Conservation (phyloP, 2,113 vertebrate genomes). For the Platysternon megacephalum region DNA sequence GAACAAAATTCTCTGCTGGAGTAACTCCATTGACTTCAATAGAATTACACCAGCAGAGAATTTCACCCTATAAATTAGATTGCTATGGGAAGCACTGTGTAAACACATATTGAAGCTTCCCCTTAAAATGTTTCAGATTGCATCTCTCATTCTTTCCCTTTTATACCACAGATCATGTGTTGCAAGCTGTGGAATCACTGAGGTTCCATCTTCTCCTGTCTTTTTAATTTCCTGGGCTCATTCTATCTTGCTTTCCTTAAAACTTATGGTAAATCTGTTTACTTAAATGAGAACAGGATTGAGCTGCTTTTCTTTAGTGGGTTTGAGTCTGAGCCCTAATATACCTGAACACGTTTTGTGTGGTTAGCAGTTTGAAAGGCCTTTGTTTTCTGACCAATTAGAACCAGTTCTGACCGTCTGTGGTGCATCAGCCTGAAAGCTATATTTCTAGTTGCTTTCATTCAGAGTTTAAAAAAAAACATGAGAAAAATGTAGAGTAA, state of each 20-base stretch:
- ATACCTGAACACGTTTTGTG: not conserved
- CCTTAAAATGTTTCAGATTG: not conserved
- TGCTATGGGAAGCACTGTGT: not conserved
- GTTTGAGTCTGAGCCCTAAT: not conserved
- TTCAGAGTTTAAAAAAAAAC: conserved; percentile 11
- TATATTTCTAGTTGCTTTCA: not conserved
- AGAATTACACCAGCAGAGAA: too few species aligned
- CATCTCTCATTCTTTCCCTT: not conserved
- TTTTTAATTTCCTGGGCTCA: not conserved
- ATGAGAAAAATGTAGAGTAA: not conserved
- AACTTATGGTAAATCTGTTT: not conserved
- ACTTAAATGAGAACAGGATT: not conserved
- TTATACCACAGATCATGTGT: fast-evolving
- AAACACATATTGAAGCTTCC: not conserved
- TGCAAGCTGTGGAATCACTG: not conserved
- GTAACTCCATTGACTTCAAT: too few species aligned
- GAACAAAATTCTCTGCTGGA: too few species aligned
- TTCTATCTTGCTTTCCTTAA: not conserved
- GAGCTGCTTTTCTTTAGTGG: not conserved
- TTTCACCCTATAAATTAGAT: too few species aligned
- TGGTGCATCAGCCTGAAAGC: not conserved
- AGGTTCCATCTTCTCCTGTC: not conserved
- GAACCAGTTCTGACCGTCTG: conserved; percentile 2
- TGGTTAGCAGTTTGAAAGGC: not conserved
- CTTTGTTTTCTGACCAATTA: not conserved